phyloP scores from a whole-genome alignment of 1,140 invertebrate genomes.

The Anastatus disparis region DNA sequence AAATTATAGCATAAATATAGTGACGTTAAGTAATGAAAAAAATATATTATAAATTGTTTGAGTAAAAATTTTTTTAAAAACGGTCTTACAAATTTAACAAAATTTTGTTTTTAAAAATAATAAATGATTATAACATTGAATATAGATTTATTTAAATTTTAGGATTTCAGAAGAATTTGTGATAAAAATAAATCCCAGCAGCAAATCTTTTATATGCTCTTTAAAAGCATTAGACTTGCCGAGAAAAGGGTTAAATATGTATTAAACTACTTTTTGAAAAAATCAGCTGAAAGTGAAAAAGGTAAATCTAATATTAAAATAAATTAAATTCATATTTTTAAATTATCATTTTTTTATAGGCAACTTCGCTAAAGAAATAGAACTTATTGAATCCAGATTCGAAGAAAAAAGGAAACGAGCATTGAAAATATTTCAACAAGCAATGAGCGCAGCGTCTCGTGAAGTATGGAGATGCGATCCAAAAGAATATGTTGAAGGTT shows the following conservation, averaged over 20 bases:
- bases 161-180: background rate
- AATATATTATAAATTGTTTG: too few species aligned
- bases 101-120: background rate
- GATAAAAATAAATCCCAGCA: background rate
- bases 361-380: background rate
- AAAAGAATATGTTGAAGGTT: background rate
- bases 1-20: too few species aligned
- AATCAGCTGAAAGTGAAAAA: background rate
- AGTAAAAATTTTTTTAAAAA: too few species aligned
- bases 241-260: background rate
- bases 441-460: background rate
- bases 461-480: constrained; percentile 4
- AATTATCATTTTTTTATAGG: background rate
- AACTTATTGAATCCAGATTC: background rate
- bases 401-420: background rate
- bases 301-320: background rate
- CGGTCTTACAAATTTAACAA: too few species aligned
- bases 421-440: background rate
- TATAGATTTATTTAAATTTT: background rate
- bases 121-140: background rate
- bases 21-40: too few species aligned
- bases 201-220: constrained; percentile 1
- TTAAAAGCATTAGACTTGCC: background rate
- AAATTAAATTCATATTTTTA: background rate
- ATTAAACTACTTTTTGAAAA: background rate